A percentile compares a stretch with the other conserved stretches of the same genome.
Conservation (phyloP, 1,140 invertebrate genomes). For the Metopolophium dirhodum region DNA sequence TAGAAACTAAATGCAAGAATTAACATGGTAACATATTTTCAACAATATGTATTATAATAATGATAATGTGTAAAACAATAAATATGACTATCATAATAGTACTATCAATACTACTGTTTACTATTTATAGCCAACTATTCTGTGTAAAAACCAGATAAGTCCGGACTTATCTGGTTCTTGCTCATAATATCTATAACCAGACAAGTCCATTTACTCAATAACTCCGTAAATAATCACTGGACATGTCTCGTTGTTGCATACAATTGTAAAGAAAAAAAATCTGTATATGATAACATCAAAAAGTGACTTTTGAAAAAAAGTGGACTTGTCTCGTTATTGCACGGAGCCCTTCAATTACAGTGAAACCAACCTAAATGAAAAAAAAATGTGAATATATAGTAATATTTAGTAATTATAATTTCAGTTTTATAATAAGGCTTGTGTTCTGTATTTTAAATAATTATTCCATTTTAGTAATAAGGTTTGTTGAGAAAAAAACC, state of each 20-base stretch:
- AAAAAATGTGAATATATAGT: too few relatives aligned
- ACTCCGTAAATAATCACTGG: not conserved
- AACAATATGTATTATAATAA: not conserved
- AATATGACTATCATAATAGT: not conserved
- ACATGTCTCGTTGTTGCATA: too few relatives aligned
- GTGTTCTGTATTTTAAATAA: too few relatives aligned
- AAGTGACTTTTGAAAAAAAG: too few relatives aligned
- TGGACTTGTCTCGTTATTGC: not conserved
- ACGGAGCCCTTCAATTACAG: not conserved
- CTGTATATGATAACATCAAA: not conserved
- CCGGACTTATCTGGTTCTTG: not conserved
- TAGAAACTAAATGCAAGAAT: not conserved
- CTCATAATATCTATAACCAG: not conserved
- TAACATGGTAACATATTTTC: not conserved
- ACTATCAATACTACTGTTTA: not conserved
- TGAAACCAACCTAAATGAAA: too few relatives aligned
- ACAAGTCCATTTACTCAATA: slow-evolving; percentile 8
- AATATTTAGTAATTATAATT: too few relatives aligned
- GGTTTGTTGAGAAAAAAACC: too few relatives aligned
- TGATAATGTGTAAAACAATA: not conserved
- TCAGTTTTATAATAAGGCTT: too few relatives aligned
- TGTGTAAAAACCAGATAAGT: not conserved
- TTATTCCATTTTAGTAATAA: too few relatives aligned
- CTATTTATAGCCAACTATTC: not conserved
- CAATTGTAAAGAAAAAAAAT: too few relatives aligned